Percentiles rank a stretch among this genome's conserved stretches.
Conservation (phyloP, 2,797 vertebrate genomes). For the Menidia menidia region DNA sequence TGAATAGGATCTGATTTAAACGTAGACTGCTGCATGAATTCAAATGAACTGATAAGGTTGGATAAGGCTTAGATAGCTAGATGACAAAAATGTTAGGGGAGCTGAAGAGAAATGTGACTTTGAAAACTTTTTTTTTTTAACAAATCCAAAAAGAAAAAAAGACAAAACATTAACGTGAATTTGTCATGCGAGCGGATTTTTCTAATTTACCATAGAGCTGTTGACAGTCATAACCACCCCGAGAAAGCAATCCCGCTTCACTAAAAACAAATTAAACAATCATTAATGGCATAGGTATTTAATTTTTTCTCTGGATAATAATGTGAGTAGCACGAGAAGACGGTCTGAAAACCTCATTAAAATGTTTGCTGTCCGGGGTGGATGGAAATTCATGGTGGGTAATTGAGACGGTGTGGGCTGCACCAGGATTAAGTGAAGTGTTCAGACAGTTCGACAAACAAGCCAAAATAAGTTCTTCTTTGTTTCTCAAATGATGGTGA, state of each 20-base stretch:
- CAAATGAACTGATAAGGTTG: conserved; percentile 8
- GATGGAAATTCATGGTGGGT: conserved; percentile 18
- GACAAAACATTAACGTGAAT: background rate
- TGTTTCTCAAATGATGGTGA: background rate
- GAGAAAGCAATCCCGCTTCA: conserved; percentile 6
- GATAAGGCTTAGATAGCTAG: background rate
- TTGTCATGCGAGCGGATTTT: background rate
- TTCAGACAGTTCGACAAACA: background rate
- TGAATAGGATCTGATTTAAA: conserved; percentile 34
- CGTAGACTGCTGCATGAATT: conserved; percentile 36
- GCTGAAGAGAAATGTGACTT: background rate
- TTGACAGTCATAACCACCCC: conserved; percentile 3
- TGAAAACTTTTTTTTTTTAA: no score
- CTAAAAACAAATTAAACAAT: conserved; percentile 18
- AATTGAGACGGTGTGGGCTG: conserved; percentile 18
- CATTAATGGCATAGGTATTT: conserved; percentile 33
- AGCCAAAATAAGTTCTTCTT: background rate
- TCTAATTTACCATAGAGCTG: background rate
- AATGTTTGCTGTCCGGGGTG: conserved; percentile 21
- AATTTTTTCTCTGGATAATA: conserved; percentile 31
- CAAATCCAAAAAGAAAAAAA: background rate
- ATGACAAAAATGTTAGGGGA: background rate
- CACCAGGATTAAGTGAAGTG: conserved; percentile 3
- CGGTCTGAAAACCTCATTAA: conserved; percentile 43
- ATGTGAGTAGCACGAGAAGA: conserved; percentile 19